Evolutionary conservation across 2,113 vertebrate species (phyloP), one percentile per base, ranked within the genome.

Genomic region (Noturus placidus): DNA sequence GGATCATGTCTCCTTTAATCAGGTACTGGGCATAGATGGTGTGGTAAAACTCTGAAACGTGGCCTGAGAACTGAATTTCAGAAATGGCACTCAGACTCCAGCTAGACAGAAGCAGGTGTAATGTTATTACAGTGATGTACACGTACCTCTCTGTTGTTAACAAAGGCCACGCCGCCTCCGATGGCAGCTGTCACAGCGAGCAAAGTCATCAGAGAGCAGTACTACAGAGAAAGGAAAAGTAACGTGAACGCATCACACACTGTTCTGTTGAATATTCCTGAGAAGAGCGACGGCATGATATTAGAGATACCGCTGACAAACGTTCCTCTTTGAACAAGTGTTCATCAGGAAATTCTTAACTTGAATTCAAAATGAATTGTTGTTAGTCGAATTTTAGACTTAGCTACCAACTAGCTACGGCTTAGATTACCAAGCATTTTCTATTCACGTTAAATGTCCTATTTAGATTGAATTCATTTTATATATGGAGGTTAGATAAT

Each of bases 121-220:
- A 14, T 38, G 20, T 52, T 33, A 25, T 76, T 25, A 65, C 30
- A 52, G 42, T 72, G 17, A 38, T 5, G 13, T 52, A 17, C 10
- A 33, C 6, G 9, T 50, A 89, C 89, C 67, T 61, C 9, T 27
- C 0, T 38, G 13, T 42, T 87, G 3, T 22, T 17, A 25, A 67
- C 72, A 54, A 69, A 90, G 78, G 86, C 69, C 69, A 88, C 25
- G 63, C 85, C 67, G 5, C 89, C 89, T 22, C 83, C 83, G 17
- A 82, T 5, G 20, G 87, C 35, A 22, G 80, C 30, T 13, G 63
- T 15, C 7, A 10, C 56, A 14, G 72, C 22, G 14, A 90, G 70
- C 6, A 78, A 0, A 4, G 15, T 15, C 78, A 90, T 27, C 61
- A 90, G 70, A 33, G 35, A 7, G 42, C 33, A n/a, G 27, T 86